phyloP scores from a whole-genome alignment of 2,888 invertebrate species.

The Parelbella ahira region DNA sequence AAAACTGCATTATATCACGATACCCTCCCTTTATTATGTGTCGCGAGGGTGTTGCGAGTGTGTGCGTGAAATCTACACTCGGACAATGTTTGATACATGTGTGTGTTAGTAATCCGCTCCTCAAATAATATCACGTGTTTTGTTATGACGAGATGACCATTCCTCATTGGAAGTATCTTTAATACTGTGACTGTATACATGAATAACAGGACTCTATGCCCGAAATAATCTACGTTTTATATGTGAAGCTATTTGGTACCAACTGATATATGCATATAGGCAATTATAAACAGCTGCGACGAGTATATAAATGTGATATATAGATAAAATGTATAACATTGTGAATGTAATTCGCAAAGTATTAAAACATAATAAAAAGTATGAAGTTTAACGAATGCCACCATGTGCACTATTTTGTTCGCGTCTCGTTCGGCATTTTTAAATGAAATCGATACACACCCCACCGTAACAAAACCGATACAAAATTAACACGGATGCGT shows the following conservation, averaged over 20 bases:
- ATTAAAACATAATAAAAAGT: constrained; percentile 5
- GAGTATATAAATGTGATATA: no score
- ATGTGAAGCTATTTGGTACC: no score
- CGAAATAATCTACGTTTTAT: no score
- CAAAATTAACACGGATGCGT: constrained; percentile 56
- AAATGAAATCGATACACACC: constrained; percentile 35
- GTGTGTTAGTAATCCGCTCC: constrained; percentile 10
- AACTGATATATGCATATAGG: no score
- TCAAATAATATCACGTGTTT: constrained; percentile 11
- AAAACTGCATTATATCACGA: constrained; percentile 79
- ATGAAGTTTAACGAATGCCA: constrained; percentile 19
- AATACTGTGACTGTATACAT: no score
- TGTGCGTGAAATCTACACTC: constrained; percentile 39
- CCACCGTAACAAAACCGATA: constrained; percentile 54
- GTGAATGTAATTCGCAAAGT: no score
- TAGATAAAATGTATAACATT: no score
- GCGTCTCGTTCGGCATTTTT: constrained; percentile 19
- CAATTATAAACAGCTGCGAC: no score
- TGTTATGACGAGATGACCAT: constrained; percentile 5
- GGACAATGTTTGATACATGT: constrained; percentile 23
- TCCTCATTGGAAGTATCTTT: no score
- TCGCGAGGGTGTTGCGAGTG: constrained; percentile 53
- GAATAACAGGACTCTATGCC: no score
- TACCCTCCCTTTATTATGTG: constrained; percentile 74
- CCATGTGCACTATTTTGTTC: constrained; percentile 19